A percentile compares a stretch with the other conserved stretches of the same genome.
Conservation (phyloP, 2,113 vertebrate species). For the Alligator mississippiensis region DNA sequence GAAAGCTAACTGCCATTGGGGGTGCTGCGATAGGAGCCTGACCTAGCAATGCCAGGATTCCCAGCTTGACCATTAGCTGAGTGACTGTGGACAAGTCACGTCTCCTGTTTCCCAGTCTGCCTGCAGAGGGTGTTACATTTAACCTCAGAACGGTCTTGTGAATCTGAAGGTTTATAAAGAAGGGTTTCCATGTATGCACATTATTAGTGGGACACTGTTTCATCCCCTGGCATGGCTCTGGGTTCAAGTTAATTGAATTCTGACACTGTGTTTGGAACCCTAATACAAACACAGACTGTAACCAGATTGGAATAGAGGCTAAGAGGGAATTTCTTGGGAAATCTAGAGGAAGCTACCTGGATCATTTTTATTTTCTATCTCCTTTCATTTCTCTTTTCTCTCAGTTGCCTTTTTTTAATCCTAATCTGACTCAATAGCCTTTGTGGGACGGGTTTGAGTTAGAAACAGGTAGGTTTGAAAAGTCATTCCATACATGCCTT, state of each 20-base stretch:
- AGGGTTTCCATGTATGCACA: neutral
- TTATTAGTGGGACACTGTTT: fast-evolving
- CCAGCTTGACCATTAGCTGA: too few relatives aligned
- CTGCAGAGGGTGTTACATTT: fast-evolving
- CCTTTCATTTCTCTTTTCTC: neutral
- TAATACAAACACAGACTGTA: neutral
- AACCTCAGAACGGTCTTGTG: neutral
- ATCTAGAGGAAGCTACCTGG: neutral
- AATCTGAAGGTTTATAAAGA: neutral
- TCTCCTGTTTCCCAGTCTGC: neutral
- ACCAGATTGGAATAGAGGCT: neutral
- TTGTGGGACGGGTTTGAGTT: neutral
- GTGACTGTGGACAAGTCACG: too few relatives aligned
- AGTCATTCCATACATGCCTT: neutral
- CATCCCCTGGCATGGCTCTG: neutral
- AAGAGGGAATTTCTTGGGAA: neutral
- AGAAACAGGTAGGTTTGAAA: neutral
- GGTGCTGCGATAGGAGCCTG: neutral
- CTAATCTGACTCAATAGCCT: neutral
- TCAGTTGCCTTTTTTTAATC: fast-evolving
- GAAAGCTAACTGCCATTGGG: neutral
- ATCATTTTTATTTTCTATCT: neutral
- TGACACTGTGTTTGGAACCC: fast-evolving
- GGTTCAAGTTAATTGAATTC: neutral
- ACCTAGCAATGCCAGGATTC: neutral